Conservation (phyloP, 2,888 invertebrate species). For the Spilosoma lubricipeda region DNA sequence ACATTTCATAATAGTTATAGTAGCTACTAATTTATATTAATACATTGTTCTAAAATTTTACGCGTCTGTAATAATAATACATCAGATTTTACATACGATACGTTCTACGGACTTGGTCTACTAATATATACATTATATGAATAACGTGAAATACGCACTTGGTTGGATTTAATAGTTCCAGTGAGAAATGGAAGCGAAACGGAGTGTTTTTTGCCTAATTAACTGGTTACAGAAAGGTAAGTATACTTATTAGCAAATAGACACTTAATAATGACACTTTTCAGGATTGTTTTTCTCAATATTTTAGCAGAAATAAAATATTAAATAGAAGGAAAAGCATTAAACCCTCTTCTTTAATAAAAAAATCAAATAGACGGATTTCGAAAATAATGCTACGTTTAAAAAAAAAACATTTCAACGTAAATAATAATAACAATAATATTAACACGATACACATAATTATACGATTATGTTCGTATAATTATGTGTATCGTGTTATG, state of each 20-base stretch:
- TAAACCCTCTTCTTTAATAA: neutral
- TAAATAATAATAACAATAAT: too few species aligned
- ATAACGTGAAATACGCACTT: neutral
- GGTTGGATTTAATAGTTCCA: neutral
- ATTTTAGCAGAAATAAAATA: neutral
- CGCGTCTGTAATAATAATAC: neutral
- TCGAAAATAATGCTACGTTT: too few species aligned
- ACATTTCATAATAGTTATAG: neutral
- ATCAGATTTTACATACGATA: neutral
- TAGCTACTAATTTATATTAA: neutral
- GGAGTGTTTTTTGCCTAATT: neutral
- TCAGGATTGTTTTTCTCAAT: neutral
- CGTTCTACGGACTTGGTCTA: neutral
- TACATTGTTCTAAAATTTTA: neutral
- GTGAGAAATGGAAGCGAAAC: neutral
- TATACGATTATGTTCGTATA: too few species aligned
- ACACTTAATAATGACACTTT: neutral
- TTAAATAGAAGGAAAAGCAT: neutral
- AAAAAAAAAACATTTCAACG: too few species aligned
- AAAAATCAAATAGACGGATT: too few species aligned
- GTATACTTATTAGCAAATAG: neutral
- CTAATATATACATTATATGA: too few species aligned
- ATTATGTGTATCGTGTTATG: too few species aligned
- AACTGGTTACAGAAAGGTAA: neutral
- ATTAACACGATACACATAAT: too few species aligned